Percentiles rank a stretch among this genome's conserved stretches.
Conservation (phyloP, 1,140 invertebrate genomes). For the Papilio polyxenes region DNA sequence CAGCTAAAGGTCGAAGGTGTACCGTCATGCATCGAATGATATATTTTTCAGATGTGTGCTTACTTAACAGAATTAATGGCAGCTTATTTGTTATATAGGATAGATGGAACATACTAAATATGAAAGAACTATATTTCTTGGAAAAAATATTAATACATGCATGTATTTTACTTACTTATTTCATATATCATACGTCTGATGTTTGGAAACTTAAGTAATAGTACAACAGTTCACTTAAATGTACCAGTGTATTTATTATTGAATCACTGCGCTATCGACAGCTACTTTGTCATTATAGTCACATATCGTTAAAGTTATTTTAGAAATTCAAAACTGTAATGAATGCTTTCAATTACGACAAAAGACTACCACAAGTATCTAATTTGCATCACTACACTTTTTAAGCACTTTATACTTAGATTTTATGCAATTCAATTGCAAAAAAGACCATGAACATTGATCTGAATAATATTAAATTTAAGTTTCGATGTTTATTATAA, state of each 20-base stretch:
- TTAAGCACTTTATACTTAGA: neutral
- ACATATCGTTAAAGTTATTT: neutral
- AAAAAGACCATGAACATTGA: conserved; percentile 42
- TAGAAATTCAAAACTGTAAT: neutral
- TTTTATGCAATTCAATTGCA: neutral
- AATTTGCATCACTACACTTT: neutral
- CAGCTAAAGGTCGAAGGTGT: neutral
- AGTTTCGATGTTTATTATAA: conserved; percentile 73
- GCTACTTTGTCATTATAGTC: too few relatives aligned
- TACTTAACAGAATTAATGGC: neutral
- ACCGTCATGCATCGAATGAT: neutral
- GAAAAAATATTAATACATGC: too few relatives aligned
- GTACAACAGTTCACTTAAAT: neutral
- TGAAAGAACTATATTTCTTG: too few relatives aligned
- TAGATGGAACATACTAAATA: neutral
- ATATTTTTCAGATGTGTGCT: neutral
- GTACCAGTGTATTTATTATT: neutral
- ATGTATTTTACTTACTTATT: too few relatives aligned
- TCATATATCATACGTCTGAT: too few relatives aligned
- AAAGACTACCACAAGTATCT: neutral
- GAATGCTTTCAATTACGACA: neutral
- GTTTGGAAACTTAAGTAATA: neutral
- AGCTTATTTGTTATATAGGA: neutral
- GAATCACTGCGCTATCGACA: neutral
- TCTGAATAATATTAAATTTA: conserved; percentile 54